Conservation (phyloP, 2,888 invertebrate genomes). For the Thymelicus sylvestris region DNA sequence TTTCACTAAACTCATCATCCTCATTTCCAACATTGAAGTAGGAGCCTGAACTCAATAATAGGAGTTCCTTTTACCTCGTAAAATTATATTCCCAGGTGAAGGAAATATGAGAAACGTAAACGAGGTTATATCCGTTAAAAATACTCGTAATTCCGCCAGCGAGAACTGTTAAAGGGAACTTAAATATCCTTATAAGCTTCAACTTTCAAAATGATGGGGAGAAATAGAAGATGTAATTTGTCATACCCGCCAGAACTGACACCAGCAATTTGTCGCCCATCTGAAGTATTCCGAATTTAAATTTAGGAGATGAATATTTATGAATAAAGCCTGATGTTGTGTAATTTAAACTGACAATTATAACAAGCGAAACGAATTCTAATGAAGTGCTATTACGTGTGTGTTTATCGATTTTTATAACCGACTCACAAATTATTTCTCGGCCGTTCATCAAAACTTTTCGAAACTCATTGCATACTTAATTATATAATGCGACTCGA, state of each 20-base stretch:
- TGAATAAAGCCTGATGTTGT: background rate
- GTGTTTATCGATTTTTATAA: background rate
- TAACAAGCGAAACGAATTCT: background rate
- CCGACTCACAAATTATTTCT: background rate
- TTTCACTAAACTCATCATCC: no score
- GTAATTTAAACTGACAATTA: conserved; percentile 9
- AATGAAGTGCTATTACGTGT: background rate
- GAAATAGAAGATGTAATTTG: conserved; percentile 23
- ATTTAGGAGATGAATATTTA: conserved; percentile 7
- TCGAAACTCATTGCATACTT: background rate
- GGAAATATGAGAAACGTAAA: background rate
- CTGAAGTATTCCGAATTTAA: conserved; percentile 14
- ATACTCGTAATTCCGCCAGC: background rate
- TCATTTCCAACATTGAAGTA: no score
- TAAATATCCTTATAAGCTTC: conserved; percentile 20
- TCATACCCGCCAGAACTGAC: conserved; percentile 29
- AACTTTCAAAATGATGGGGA: conserved; percentile 25
- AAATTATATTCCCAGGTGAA: background rate
- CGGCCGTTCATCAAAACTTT: background rate
- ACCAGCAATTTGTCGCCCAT: conserved; percentile 25
- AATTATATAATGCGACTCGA: background rate
- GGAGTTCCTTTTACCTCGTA: background rate
- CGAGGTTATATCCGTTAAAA: conserved; percentile 6
- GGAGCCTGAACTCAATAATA: background rate
- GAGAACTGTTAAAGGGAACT: conserved; percentile 13